A percentile compares a stretch with the other conserved stretches of the same genome.
These are phyloP conservation scores for Dione vanillae DNA, from an alignment of 2,888 invertebrate species.

Conservation along the genomic window DNA sequence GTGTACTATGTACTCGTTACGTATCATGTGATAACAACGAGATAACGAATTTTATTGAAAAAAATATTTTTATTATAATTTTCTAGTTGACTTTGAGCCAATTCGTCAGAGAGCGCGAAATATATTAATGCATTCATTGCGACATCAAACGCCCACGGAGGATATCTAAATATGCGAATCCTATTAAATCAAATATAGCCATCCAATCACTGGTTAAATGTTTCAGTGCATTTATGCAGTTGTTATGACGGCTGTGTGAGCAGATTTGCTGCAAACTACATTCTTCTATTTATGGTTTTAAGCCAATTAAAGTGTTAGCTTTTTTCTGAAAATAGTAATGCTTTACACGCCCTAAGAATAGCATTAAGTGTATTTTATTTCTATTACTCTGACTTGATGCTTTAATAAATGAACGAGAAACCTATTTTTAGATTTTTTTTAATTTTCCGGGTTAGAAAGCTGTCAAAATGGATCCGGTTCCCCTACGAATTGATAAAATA, in stretches of 20 bases:
- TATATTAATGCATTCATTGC: constrained; percentile 23
- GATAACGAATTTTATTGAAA: neutral
- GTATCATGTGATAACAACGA: neutral
- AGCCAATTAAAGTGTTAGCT: neutral
- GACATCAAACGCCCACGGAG: constrained; percentile 51
- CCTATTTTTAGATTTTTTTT: no score
- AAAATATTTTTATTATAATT: neutral
- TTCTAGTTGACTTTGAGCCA: constrained; percentile 2
- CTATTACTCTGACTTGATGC: neutral
- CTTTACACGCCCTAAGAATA: neutral
- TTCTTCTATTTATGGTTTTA: constrained; percentile 25
- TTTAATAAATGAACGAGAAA: no score
- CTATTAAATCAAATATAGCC: constrained; percentile 74
- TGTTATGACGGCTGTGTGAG: constrained; percentile 54
- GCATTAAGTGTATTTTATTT: neutral
- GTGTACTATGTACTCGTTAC: neutral
- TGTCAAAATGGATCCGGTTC: constrained; percentile 70
- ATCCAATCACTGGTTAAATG: constrained; percentile 70
- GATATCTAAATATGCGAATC: constrained; percentile 64
- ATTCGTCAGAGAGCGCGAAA: constrained; percentile 4
- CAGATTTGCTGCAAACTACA: constrained; percentile 35
- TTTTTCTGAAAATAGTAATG: neutral
- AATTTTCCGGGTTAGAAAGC: constrained; percentile 54
- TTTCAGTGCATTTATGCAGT: constrained; percentile 64
- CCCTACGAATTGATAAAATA: constrained; percentile 81